Conservation (phyloP, 2,797 vertebrate species). For the Sebastes vulpes region DNA sequence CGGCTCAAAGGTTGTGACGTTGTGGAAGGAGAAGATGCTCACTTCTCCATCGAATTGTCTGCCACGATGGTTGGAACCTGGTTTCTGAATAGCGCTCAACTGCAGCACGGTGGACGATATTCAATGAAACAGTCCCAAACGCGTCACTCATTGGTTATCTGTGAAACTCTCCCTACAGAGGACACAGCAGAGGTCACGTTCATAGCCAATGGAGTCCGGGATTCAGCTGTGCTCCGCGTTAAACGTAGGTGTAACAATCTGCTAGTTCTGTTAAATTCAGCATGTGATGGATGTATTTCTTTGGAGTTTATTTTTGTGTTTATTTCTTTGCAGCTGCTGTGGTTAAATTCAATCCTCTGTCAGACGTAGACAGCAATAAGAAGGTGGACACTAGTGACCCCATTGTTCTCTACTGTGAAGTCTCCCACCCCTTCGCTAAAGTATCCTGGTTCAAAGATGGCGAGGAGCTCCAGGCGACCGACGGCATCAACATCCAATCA, state of each 20-base stretch:
- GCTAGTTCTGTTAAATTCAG: neutral
- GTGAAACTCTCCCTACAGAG: conserved; percentile 65
- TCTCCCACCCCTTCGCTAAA: conserved; percentile 74
- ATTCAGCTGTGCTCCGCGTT: conserved; percentile 88
- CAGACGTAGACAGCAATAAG: conserved; percentile 77
- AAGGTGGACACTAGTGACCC: conserved; percentile 70
- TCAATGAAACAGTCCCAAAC: conserved; percentile 74
- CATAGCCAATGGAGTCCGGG: conserved; percentile 86
- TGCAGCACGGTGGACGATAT: conserved; percentile 76
- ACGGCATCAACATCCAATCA: conserved; percentile 80
- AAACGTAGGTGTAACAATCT: conserved; percentile 72
- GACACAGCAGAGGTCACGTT: conserved; percentile 89
- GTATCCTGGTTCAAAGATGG: conserved; percentile 86
- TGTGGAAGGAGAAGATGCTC: conserved; percentile 85
- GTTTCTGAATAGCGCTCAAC: conserved; percentile 89
- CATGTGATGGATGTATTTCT: neutral
- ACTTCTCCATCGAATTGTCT: conserved; percentile 91
- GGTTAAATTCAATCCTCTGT: conserved; percentile 77
- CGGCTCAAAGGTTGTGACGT: conserved; percentile 82
- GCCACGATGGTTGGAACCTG: conserved; percentile 87
- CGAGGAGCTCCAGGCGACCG: conserved; percentile 61
- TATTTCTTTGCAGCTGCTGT: conserved; percentile 70
- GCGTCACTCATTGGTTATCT: conserved; percentile 86
- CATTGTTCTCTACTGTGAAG: conserved; percentile 86
- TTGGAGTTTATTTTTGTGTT: neutral